Evolutionary conservation across 2,888 invertebrate species (phyloP).

Genomic region (Strigamia maritima): DNA sequence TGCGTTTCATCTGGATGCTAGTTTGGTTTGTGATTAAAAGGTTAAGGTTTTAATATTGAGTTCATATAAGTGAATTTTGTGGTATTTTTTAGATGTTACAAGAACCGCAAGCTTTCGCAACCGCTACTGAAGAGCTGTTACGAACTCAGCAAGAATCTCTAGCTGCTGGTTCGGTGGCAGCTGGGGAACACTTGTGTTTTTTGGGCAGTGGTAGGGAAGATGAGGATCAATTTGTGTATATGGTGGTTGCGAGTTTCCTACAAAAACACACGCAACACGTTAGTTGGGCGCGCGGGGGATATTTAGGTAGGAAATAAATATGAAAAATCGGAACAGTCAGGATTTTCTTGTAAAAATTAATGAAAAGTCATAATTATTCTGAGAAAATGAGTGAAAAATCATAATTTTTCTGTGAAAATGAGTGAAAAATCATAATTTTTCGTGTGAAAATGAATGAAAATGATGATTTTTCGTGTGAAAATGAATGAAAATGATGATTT

Average conservation of each 20-base stretch:
- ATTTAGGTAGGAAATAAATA: slow-evolving; percentile 57
- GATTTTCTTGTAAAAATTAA: no score
- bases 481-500: no score
- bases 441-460: no score
- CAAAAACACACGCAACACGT: slow-evolving; percentile 91
- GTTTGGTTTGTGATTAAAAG: slow-evolving; percentile 70
- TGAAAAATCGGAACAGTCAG: no score
- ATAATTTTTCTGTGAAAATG: no score
- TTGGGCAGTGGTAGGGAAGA: slow-evolving; percentile 90
- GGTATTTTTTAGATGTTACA: slow-evolving; percentile 81
- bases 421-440: no score
- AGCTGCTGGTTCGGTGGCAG: slow-evolving; percentile 69
- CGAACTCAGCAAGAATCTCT: slow-evolving; percentile 83
- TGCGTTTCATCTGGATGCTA: slow-evolving; percentile 96
- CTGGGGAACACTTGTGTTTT: slow-evolving; percentile 59
- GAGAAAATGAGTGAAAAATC: no score
- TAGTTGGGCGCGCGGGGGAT: slow-evolving; percentile 87
- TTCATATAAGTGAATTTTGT: no score
- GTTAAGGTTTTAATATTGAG: no score
- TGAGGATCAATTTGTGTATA: slow-evolving; percentile 93
- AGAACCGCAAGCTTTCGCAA: slow-evolving; percentile 90
- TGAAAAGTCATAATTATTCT: no score
- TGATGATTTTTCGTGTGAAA: no score
- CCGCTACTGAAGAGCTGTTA: slow-evolving; percentile 88
- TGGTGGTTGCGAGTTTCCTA: slow-evolving; percentile 96